Evolutionary conservation across 2,113 vertebrate species (phyloP).

Genomic region (Enhydra lutris): DNA sequence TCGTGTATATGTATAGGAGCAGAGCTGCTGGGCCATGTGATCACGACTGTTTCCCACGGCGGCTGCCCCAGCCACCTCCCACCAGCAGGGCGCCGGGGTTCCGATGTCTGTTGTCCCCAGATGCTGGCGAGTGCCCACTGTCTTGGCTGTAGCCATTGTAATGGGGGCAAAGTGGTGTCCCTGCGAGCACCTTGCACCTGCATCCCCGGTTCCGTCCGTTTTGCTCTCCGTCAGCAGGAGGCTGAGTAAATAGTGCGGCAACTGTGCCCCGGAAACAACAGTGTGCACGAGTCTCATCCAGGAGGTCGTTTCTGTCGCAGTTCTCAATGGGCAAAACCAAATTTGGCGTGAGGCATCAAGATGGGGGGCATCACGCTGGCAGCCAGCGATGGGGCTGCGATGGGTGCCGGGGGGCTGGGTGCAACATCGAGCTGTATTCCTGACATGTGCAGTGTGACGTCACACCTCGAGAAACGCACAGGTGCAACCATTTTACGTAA

Average conservation of each 20-base stretch:
- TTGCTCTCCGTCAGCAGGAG: not conserved
- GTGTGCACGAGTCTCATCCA: not conserved
- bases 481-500: not conserved
- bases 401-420: not conserved
- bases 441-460: not conserved
- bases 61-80: not conserved
- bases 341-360: not conserved
- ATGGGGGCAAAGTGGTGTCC: not conserved
- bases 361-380: not conserved
- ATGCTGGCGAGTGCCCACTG: not conserved
- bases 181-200: not conserved
- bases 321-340: not conserved
- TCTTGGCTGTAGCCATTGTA: not conserved
- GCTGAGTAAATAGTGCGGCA: not conserved
- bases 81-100: accelerated
- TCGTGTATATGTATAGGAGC: not conserved
- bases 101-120: not conserved
- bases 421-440: not conserved
- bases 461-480: not conserved
- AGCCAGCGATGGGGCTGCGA: not conserved
- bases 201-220: not conserved
- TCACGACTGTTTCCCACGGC: not conserved
- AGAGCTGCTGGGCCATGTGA: not conserved
- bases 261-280: not conserved
- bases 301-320: not conserved